Evolutionary conservation across 1,140 invertebrate genomes (phyloP).

Genomic region (Papilio machaon): DNA sequence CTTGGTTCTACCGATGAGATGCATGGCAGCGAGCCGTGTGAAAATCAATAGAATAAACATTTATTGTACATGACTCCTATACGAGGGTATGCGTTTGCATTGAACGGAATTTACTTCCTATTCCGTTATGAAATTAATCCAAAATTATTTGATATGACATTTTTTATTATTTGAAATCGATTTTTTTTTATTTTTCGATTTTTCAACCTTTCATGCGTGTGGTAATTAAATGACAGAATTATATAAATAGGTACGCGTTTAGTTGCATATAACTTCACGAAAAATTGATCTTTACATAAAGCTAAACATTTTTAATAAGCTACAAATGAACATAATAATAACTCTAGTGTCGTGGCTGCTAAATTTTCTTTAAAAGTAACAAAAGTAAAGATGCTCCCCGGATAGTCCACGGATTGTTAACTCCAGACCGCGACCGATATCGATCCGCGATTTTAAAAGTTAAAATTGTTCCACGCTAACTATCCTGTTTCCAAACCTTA

Average conservation of each 20-base stretch:
- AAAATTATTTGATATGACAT: no score
- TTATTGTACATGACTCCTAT: constrained; percentile 62
- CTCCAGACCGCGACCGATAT: constrained; percentile 20
- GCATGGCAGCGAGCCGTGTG: constrained; percentile 71
- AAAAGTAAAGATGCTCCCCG: background rate
- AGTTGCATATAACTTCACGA: background rate
- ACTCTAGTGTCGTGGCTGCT: background rate
- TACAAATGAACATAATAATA: no score
- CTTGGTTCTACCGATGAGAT: constrained; percentile 54
- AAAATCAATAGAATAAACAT: constrained; percentile 81
- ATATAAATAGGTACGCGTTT: no score
- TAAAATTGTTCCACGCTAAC: constrained; percentile 42
- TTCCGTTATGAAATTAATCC: constrained; percentile 24
- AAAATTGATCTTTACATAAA: background rate
- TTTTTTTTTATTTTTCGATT: background rate
- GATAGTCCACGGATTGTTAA: constrained; percentile 15
- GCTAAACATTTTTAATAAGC: no score
- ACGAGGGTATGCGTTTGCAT: constrained; percentile 45
- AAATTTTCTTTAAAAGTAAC: constrained; percentile 21
- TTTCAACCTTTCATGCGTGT: no score
- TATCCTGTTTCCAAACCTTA: constrained; percentile 49
- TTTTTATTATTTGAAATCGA: background rate
- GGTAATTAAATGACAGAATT: no score
- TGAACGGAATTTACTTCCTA: constrained; percentile 49
- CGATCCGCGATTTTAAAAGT: constrained; percentile 28